Evolutionary conservation across 2,888 invertebrate genomes (phyloP).

Genomic region (Candidula unifasciata): DNA sequence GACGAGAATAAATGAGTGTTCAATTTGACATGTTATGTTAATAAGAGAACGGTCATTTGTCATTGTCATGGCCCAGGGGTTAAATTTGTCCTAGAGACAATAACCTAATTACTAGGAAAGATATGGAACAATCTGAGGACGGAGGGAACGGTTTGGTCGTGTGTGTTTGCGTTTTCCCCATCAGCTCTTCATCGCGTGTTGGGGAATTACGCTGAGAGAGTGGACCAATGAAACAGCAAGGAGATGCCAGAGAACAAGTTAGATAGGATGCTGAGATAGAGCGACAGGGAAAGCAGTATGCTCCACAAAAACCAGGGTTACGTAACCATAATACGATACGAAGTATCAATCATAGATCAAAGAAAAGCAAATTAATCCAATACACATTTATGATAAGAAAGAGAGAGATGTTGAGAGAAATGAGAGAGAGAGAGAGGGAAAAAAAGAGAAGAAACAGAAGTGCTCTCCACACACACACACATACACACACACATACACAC

Average conservation of each 20-base stretch:
- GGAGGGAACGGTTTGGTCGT: background rate
- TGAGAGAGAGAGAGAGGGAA: no score
- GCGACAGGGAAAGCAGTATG: no score
- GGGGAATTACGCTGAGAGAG: no score
- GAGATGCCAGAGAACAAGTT: no score
- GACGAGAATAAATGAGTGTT: constrained; percentile 48
- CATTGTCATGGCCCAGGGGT: constrained; percentile 37
- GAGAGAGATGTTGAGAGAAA: no score
- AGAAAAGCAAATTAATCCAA: no score
- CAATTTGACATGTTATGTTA: constrained; percentile 48
- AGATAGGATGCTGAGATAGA: no score
- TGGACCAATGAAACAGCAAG: no score
- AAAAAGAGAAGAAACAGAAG: background rate
- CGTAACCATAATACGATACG: no score
- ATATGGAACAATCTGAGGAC: constrained; percentile 27
- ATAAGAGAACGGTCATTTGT: constrained; percentile 41
- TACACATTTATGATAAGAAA: no score
- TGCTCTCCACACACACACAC: constrained; percentile 2
- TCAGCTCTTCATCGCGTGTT: background rate
- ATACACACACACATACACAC: background rate
- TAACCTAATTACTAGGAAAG: constrained; percentile 40
- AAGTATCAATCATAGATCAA: no score
- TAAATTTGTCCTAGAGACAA: constrained; percentile 38
- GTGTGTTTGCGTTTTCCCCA: background rate
- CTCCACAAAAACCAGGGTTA: no score